Evolutionary conservation across 2,888 invertebrate genomes (phyloP).

Genomic region (Hanleya hanleyi): DNA sequence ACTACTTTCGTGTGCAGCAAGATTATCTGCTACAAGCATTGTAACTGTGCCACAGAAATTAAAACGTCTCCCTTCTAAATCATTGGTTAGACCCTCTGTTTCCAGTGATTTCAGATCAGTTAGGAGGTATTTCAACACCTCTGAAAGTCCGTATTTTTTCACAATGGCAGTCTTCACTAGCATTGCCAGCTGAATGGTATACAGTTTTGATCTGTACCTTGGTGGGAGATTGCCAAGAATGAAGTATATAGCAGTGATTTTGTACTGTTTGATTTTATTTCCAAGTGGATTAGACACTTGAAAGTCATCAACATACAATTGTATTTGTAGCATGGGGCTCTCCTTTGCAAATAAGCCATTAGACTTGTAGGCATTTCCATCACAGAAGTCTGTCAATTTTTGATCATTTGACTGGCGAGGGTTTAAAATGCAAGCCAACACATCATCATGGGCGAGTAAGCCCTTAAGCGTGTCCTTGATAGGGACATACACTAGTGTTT

Average conservation of each 20-base stretch:
- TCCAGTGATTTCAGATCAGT: too few relatives aligned
- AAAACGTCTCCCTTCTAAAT: too few relatives aligned
- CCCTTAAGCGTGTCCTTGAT: neutral
- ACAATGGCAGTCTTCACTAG: neutral
- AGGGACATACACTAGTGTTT: neutral
- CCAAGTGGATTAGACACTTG: neutral
- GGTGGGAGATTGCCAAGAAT: neutral
- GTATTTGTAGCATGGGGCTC: neutral
- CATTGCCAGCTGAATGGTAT: neutral
- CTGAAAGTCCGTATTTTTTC: too few relatives aligned
- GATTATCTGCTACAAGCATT: too few relatives aligned
- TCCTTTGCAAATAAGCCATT: neutral
- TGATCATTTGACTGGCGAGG: neutral
- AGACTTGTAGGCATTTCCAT: neutral
- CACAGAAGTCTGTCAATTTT: neutral
- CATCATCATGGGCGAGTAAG: neutral
- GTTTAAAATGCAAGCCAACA: neutral
- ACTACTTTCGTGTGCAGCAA: too few relatives aligned
- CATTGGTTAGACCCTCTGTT: too few relatives aligned
- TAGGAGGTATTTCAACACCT: too few relatives aligned
- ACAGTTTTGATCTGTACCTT: neutral
- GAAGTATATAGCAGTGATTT: neutral
- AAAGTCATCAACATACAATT: conserved; percentile 1
- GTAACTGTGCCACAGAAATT: too few relatives aligned
- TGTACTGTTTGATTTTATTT: conserved; percentile 1